phyloP scores from a whole-genome alignment of 2,888 invertebrate genomes.

The Operophtera brumata region DNA sequence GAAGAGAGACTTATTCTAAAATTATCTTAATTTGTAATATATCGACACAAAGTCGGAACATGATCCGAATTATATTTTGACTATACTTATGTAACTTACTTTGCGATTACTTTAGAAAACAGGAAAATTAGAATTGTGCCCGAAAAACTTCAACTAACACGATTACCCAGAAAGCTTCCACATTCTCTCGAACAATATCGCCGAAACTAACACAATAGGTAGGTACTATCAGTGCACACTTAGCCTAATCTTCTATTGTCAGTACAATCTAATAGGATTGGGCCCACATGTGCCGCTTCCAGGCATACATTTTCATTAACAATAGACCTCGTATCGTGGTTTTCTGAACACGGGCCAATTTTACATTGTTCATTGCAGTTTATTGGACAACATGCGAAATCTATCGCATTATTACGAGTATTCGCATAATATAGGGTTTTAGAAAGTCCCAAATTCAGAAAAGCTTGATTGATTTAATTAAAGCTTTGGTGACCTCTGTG shows the following conservation, averaged over 20 bases:
- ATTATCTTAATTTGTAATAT: too few relatives aligned
- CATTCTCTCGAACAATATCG: not conserved
- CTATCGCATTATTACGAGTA: not conserved
- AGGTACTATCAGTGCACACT: constrained; percentile 1
- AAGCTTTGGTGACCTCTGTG: not conserved
- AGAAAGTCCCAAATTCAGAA: not conserved
- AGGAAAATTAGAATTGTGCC: too few relatives aligned
- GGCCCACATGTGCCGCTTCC: constrained; percentile 14
- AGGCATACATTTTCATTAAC: constrained; percentile 21
- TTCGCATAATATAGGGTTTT: constrained; percentile 2
- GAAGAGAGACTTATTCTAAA: too few relatives aligned
- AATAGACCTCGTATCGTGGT: constrained; percentile 8
- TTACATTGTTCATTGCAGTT: constrained; percentile 6
- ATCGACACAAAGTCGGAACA: too few relatives aligned
- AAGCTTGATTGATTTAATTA: not conserved
- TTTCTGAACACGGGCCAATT: constrained; percentile 5
- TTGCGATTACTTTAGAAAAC: too few relatives aligned
- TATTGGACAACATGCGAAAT: not conserved
- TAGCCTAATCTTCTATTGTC: constrained; percentile 12
- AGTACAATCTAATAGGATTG: constrained; percentile 7
- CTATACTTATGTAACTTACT: too few relatives aligned
- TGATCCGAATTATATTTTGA: too few relatives aligned
- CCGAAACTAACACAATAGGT: constrained; percentile 9
- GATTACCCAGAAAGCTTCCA: not conserved
- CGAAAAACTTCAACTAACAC: not conserved